Evolutionary conservation across 2,888 invertebrate genomes (phyloP).

Genomic region (Anthophora plumipes): DNA sequence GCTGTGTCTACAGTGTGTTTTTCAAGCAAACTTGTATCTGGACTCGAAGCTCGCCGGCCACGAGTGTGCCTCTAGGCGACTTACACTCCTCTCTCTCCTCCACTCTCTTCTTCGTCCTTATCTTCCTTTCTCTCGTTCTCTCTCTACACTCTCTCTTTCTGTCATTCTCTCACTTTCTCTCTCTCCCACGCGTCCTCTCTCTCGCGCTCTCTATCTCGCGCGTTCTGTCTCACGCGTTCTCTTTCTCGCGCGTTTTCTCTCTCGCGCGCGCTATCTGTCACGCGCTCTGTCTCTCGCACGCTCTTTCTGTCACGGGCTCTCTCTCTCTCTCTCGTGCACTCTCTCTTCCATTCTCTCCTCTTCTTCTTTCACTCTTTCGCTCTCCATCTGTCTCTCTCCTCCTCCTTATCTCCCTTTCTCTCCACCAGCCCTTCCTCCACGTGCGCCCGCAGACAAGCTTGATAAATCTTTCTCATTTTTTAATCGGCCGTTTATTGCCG

Average conservation of each 20-base stretch:
- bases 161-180: background rate
- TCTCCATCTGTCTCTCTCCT: background rate
- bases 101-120: background rate
- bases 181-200: background rate
- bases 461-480: slow-evolving; percentile 68
- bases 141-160: background rate
- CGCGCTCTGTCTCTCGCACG: background rate
- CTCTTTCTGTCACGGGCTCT: slow-evolving; percentile 8
- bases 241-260: background rate
- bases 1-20: slow-evolving; percentile 76
- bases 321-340: background rate
- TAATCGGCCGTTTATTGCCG: slow-evolving; percentile 66
- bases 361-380: background rate
- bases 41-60: slow-evolving; percentile 52
- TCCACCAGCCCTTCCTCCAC: background rate
- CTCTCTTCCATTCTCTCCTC: slow-evolving; percentile 5
- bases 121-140: slow-evolving; percentile 2
- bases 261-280: background rate
- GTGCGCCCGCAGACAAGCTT: slow-evolving; percentile 38
- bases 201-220: slow-evolving; percentile 3
- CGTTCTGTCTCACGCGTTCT: background rate
- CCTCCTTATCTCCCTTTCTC: background rate
- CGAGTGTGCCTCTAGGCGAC: slow-evolving; percentile 66
- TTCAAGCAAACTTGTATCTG: slow-evolving; percentile 68
- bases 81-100: background rate